Evolutionary conservation across 2,113 vertebrate species (phyloP).

Genomic region (Macrotis lagotis): DNA sequence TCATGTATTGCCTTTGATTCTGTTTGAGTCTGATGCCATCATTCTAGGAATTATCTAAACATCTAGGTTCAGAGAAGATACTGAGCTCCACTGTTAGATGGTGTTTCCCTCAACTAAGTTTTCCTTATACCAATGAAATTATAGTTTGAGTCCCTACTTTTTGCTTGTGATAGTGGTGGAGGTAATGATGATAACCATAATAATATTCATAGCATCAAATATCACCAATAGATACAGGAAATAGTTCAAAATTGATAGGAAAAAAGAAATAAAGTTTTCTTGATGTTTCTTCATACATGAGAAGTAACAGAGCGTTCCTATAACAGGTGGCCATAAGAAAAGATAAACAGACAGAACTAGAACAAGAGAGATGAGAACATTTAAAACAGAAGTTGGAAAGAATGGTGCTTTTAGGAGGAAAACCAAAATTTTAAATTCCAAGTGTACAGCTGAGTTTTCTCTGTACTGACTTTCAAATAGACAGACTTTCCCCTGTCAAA

Average conservation of each 20-base stretch:
- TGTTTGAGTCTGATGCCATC: neutral
- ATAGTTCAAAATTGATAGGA: neutral
- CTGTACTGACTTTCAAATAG: neutral
- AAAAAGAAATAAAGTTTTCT: neutral
- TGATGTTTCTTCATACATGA: neutral
- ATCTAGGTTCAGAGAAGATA: neutral
- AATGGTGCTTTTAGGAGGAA: neutral
- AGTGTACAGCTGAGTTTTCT: neutral
- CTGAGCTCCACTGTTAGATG: neutral
- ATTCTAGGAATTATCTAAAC: neutral
- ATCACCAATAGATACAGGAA: neutral
- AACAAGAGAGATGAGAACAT: neutral
- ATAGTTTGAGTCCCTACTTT: neutral
- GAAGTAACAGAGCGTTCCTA: conserved; percentile 13
- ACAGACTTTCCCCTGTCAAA: neutral
- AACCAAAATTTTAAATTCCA: neutral
- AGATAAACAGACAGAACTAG: neutral
- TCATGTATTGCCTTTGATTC: neutral
- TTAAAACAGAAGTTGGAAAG: neutral
- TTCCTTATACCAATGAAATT: neutral
- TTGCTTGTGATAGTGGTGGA: neutral
- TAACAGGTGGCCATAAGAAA: neutral
- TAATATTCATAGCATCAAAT: neutral
- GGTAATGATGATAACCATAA: neutral
- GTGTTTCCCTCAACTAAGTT: neutral